phyloP scores from a whole-genome alignment of 2,888 invertebrate genomes.

The Liodrosophila aerea region DNA sequence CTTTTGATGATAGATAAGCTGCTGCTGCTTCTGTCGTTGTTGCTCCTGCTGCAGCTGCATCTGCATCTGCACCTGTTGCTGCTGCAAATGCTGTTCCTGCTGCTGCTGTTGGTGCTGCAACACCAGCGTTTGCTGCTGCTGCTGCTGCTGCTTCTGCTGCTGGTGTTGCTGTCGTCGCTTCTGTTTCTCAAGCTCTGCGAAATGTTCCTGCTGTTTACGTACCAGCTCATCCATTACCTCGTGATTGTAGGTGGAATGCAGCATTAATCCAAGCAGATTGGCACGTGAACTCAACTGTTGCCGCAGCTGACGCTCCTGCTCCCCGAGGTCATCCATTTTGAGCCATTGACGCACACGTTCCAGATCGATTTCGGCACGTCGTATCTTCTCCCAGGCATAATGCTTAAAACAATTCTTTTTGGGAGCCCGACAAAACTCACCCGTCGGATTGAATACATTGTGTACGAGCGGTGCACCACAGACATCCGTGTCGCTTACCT shows the following conservation, averaged over 20 bases:
- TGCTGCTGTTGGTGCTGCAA: constrained; percentile 3
- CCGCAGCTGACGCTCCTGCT: constrained; percentile 94
- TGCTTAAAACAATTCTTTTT: constrained; percentile 96
- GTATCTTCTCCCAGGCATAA: constrained; percentile 97
- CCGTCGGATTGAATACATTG: constrained; percentile 92
- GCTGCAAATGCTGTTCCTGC: constrained; percentile 4
- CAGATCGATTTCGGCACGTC: constrained; percentile 97
- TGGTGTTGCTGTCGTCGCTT: constrained; percentile 55
- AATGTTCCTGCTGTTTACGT: constrained; percentile 79
- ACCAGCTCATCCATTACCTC: constrained; percentile 90
- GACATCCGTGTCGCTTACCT: constrained; percentile 92
- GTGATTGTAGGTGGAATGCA: constrained; percentile 98
- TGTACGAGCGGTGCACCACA: constrained; percentile 96
- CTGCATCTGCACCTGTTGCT: constrained; percentile 6
- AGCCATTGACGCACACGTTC: constrained; percentile 96
- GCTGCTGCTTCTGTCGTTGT: neutral
- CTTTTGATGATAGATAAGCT: constrained; percentile 11
- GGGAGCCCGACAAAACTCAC: constrained; percentile 92
- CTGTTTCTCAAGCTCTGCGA: constrained; percentile 67
- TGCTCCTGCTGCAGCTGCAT: constrained; percentile 2
- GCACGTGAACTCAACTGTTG: constrained; percentile 89
- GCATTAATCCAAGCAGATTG: constrained; percentile 95
- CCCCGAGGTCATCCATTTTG: constrained; percentile 95
- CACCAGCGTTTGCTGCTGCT: constrained; percentile 6
- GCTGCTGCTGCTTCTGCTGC: constrained; percentile 43